Evolutionary conservation across 2,797 vertebrate species (phyloP).

Genomic region (Rhynchonycteris naso): DNA sequence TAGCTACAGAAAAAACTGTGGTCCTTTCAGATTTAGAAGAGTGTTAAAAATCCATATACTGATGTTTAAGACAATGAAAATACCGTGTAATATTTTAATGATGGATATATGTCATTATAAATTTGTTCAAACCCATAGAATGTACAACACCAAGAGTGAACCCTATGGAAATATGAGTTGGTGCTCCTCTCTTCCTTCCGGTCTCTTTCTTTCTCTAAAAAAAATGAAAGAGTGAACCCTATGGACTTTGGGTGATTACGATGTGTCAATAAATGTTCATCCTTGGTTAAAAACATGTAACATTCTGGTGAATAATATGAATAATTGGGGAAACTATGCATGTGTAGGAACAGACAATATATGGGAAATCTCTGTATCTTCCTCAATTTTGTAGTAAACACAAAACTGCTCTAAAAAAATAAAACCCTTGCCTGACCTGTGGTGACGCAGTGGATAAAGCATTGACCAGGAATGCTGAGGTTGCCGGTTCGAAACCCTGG

Average conservation of each 20-base stretch:
- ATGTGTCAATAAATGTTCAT: background rate
- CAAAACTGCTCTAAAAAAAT: background rate
- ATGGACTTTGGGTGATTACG: background rate
- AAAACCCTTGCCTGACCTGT: too few species aligned
- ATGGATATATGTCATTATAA: background rate
- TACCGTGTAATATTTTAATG: background rate
- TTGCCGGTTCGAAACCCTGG: too few species aligned
- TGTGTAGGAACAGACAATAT: background rate
- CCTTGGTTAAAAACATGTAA: background rate
- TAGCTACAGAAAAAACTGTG: constrained; percentile 60
- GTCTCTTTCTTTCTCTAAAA: too few species aligned
- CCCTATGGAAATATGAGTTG: background rate
- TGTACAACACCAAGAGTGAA: background rate
- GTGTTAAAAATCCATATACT: constrained; percentile 57
- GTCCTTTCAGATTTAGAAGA: constrained; percentile 65
- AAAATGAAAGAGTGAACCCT: background rate
- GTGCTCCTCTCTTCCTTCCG: too few species aligned
- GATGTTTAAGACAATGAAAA: background rate
- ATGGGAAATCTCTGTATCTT: background rate
- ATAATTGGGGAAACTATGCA: background rate
- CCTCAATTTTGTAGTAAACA: background rate
- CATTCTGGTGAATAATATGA: background rate
- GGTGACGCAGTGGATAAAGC: too few species aligned
- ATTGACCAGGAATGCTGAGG: too few species aligned
- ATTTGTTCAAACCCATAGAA: background rate